Conservation (phyloP, 2,113 vertebrate species). For the Cranoglanis bouderius region DNA sequence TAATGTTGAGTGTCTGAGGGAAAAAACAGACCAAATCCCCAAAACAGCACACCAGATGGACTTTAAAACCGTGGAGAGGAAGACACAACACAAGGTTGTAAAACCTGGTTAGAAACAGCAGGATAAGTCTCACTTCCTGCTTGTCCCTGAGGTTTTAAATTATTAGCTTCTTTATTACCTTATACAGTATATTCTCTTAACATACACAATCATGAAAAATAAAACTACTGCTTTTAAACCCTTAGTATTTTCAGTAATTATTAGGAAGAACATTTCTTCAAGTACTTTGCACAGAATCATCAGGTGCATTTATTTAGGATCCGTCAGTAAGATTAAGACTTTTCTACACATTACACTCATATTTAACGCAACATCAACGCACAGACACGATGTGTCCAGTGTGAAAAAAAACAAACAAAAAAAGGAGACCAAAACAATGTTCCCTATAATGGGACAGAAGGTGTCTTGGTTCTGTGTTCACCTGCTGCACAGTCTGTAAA, state of each 20-base stretch:
- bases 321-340: not conserved
- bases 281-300: not conserved
- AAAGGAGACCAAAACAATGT: not conserved
- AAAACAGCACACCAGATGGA: conserved; percentile 1
- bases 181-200: not conserved
- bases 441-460: not conserved
- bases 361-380: not conserved
- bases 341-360: not conserved
- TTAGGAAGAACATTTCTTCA: not conserved
- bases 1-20: not conserved
- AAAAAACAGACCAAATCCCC: not conserved
- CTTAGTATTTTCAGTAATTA: not conserved
- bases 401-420: not conserved
- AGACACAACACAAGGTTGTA: conserved; percentile 3
- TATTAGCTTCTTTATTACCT: not conserved
- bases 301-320: not conserved
- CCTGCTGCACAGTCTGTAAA: not conserved
- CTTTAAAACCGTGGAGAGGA: conserved; percentile 1
- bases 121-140: conserved; percentile 29
- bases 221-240: not conserved
- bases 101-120: conserved; percentile 21
- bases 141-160: conserved; percentile 12
- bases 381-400: not conserved
- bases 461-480: not conserved
- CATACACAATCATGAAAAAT: not conserved